phyloP scores from a whole-genome alignment of 2,888 invertebrate species.

The Eucera pruinosa region DNA sequence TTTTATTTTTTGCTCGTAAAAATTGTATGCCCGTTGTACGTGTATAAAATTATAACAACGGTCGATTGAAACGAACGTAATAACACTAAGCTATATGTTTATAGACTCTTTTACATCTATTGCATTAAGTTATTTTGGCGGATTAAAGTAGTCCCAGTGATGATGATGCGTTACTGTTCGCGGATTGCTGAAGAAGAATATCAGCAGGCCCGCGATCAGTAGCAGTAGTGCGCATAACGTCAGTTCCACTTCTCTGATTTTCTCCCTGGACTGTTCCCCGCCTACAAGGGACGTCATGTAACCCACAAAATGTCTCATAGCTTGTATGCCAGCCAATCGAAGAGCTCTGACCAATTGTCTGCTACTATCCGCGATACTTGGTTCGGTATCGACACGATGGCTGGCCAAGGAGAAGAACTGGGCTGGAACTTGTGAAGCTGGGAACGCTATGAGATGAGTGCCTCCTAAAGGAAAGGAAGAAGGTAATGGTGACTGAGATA shows the following conservation, averaged over 20 bases:
- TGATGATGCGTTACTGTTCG: conserved; percentile 90
- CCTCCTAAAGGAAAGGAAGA: conserved; percentile 47
- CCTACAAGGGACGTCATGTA: conserved; percentile 87
- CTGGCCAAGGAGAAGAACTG: conserved; percentile 70
- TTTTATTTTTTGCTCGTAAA: background rate
- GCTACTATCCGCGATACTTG: conserved; percentile 89
- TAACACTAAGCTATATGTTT: conserved; percentile 21
- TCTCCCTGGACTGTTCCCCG: conserved; percentile 85
- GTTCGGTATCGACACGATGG: conserved; percentile 73
- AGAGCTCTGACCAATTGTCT: conserved; percentile 90
- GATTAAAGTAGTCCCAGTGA: conserved; percentile 95
- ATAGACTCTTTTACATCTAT: background rate
- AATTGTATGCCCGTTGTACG: conserved; percentile 19
- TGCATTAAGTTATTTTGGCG: conserved; percentile 86
- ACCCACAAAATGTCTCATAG: conserved; percentile 89
- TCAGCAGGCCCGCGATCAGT: conserved; percentile 90
- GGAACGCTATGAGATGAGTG: conserved; percentile 77
- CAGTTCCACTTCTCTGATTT: conserved; percentile 90
- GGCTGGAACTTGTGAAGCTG: conserved; percentile 76
- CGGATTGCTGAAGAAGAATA: conserved; percentile 90
- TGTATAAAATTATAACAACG: conserved; percentile 54
- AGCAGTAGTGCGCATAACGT: conserved; percentile 92
- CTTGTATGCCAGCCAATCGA: conserved; percentile 87
- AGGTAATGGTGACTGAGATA: conserved; percentile 64
- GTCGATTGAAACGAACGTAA: conserved; percentile 41